Conservation (phyloP, 2,797 vertebrate species). For the Leuciscus waleckii region DNA sequence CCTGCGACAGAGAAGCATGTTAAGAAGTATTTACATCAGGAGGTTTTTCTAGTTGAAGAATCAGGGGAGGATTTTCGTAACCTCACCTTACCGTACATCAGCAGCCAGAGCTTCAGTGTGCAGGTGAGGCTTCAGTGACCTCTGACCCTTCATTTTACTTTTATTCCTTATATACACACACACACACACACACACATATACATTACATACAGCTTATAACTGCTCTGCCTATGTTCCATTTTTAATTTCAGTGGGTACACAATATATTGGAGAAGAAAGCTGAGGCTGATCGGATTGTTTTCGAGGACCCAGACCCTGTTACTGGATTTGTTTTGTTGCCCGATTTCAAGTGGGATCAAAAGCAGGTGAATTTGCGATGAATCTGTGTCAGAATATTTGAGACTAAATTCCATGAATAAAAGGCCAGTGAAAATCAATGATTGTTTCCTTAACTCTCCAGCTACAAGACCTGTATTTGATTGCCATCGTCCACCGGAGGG, state of each 20-base stretch:
- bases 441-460: constrained; percentile 66
- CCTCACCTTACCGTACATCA: constrained; percentile 88
- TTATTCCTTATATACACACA: not conserved
- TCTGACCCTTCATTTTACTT: not conserved
- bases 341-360: constrained; percentile 97
- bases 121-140: constrained; percentile 77
- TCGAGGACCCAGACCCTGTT: constrained; percentile 86
- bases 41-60: constrained; percentile 85
- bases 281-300: constrained; percentile 87
- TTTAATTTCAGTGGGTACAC: constrained; percentile 88
- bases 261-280: constrained; percentile 97
- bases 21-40: constrained; percentile 88
- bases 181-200: no score
- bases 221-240: not conserved
- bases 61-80: constrained; percentile 82
- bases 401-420: not conserved
- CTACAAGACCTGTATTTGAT: constrained; percentile 92
- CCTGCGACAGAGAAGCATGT: constrained; percentile 94
- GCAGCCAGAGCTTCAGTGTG: constrained; percentile 87
- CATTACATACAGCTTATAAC: not conserved
- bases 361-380: constrained; percentile 80
- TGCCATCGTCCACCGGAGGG: constrained; percentile 82
- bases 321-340: constrained; percentile 92
- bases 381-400: not conserved
- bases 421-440: not conserved